Evolutionary conservation across 2,113 vertebrate species (phyloP).

Genomic region (Pyxicephalus adspersus): DNA sequence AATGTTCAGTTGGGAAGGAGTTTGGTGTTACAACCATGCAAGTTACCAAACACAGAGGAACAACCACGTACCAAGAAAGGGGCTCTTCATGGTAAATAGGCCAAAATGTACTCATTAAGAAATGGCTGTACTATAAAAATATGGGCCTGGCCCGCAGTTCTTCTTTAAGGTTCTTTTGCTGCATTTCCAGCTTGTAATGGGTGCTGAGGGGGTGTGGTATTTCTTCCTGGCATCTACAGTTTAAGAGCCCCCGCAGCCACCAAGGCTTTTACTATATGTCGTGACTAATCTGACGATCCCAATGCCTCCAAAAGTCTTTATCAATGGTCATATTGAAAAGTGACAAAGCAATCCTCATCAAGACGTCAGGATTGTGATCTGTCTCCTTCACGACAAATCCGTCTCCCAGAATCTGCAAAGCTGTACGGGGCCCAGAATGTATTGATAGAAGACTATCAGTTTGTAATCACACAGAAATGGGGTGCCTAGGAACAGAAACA

Average conservation of each 20-base stretch:
- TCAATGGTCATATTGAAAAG: background rate
- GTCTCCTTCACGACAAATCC: background rate
- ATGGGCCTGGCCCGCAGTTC: too few species aligned
- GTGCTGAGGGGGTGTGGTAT: background rate
- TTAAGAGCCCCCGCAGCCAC: background rate
- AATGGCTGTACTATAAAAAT: too few species aligned
- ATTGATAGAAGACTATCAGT: background rate
- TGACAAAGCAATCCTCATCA: background rate
- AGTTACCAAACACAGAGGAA: too few species aligned
- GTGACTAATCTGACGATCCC: slow-evolving; percentile 5
- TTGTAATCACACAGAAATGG: too few species aligned
- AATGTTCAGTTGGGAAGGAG: too few species aligned
- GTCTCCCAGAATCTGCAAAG: background rate
- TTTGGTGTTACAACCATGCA: too few species aligned
- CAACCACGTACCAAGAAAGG: too few species aligned
- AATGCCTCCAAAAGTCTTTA: background rate
- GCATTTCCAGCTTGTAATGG: background rate
- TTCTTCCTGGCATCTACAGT: background rate
- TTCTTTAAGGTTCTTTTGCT: too few species aligned
- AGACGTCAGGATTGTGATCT: background rate
- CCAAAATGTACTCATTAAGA: too few species aligned
- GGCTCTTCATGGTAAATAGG: too few species aligned
- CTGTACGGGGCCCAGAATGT: background rate
- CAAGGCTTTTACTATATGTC: background rate
- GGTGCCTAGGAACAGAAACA: too few species aligned